Percentiles rank a stretch among this genome's conserved stretches.
Conservation (phyloP, 2,888 invertebrate genomes). For the Eulithis testata region DNA sequence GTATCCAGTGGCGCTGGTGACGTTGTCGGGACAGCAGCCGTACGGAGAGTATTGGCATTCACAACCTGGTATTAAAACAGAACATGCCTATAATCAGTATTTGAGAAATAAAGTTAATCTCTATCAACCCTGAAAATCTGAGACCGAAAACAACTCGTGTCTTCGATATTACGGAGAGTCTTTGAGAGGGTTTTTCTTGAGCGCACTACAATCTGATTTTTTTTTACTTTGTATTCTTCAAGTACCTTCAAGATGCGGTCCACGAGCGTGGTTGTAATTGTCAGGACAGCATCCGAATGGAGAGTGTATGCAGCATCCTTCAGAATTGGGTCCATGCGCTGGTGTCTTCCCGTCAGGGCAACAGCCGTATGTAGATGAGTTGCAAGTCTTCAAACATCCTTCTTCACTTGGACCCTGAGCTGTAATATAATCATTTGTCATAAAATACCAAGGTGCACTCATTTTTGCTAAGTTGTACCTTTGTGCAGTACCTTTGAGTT, state of each 20-base stretch:
- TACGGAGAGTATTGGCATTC: slow-evolving; percentile 90
- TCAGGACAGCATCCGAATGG: slow-evolving; percentile 96
- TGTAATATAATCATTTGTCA: slow-evolving; percentile 39
- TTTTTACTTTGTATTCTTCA: too few relatives aligned
- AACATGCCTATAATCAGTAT: not conserved
- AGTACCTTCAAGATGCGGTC: slow-evolving; percentile 88
- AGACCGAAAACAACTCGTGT: too few relatives aligned
- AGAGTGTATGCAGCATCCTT: slow-evolving; percentile 92
- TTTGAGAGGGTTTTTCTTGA: too few relatives aligned
- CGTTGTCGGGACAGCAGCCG: slow-evolving; percentile 94
- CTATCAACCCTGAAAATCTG: too few relatives aligned
- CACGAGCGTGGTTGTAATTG: slow-evolving; percentile 91
- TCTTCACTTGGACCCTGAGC: slow-evolving; percentile 88
- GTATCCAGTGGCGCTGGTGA: slow-evolving; percentile 91
- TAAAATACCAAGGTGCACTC: too few relatives aligned
- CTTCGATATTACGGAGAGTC: too few relatives aligned
- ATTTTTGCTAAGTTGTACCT: too few relatives aligned
- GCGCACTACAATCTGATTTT: too few relatives aligned
- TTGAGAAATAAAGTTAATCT: too few relatives aligned
- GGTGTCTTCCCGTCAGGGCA: slow-evolving; percentile 93
- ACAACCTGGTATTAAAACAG: slow-evolving; percentile 84
- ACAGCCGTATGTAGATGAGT: slow-evolving; percentile 91
- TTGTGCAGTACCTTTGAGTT: too few relatives aligned
- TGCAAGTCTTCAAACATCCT: slow-evolving; percentile 90
- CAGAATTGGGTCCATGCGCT: slow-evolving; percentile 92